Evolutionary conservation across 2,113 vertebrate species (phyloP).

Genomic region (Scolopax mira): DNA sequence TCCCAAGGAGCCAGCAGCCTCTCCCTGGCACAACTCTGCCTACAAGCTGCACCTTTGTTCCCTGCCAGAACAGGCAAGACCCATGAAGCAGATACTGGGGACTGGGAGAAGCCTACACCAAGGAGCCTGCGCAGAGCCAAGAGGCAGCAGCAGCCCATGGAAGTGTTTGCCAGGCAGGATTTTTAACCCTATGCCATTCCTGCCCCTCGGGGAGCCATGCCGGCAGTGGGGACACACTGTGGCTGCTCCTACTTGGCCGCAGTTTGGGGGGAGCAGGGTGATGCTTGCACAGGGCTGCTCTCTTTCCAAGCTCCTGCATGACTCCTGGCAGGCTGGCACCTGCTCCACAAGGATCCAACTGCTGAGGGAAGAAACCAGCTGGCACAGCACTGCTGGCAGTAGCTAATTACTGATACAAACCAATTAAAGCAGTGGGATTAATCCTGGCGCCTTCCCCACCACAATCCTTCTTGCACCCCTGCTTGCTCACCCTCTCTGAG

Average conservation of each 20-base stretch:
- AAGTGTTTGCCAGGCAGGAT: neutral
- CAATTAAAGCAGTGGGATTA: neutral
- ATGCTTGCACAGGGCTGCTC: neutral
- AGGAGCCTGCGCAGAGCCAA: neutral
- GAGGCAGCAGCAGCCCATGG: neutral
- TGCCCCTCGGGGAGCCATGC: neutral
- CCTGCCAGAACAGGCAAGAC: neutral
- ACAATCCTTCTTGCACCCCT: neutral
- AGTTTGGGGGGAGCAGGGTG: fast-evolving
- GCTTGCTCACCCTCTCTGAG: neutral
- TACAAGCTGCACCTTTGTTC: no score
- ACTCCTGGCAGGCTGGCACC: neutral
- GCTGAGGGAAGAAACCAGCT: neutral
- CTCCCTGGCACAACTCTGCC: neutral
- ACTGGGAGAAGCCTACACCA: fast-evolving
- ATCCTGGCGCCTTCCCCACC: neutral
- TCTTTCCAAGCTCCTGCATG: neutral
- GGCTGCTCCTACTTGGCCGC: neutral
- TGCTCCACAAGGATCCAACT: fast-evolving
- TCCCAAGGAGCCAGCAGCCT: neutral
- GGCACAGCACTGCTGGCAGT: neutral
- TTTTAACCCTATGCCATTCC: neutral
- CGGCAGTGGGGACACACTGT: fast-evolving
- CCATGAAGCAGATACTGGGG: neutral
- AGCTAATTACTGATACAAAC: neutral